These are phyloP conservation scores for Microctenopoma stevenorrisi DNA, from an alignment of 2,797 vertebrate genomes.

Conservation along the genomic window DNA sequence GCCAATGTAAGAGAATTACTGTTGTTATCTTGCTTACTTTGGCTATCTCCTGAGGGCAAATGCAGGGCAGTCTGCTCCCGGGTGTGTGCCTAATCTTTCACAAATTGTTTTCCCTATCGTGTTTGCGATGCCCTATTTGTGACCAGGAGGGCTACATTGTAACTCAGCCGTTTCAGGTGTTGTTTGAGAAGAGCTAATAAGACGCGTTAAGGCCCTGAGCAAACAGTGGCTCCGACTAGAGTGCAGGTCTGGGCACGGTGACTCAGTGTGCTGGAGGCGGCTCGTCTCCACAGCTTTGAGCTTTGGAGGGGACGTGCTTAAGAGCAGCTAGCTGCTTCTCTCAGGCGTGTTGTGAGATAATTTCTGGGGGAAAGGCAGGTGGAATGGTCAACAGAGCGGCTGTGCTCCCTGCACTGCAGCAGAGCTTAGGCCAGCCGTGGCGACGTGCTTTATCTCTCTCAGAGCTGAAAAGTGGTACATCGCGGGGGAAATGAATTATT, in stretches of 20 bases:
- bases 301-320: constrained; percentile 64
- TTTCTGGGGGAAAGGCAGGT: constrained; percentile 62
- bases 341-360: constrained; percentile 75
- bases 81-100: constrained; percentile 85
- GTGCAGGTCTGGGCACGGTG: constrained; percentile 64
- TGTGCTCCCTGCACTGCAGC: constrained; percentile 53
- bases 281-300: constrained; percentile 56
- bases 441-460: constrained; percentile 76
- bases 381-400: constrained; percentile 71
- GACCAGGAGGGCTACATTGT: constrained; percentile 73
- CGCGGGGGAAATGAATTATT: constrained; percentile 78
- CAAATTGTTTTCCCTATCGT: constrained; percentile 83
- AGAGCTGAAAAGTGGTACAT: constrained; percentile 64
- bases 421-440: constrained; percentile 50
- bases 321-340: constrained; percentile 56
- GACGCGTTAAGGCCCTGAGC: constrained; percentile 75
- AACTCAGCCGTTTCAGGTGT: constrained; percentile 75
- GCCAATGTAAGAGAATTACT: constrained; percentile 82
- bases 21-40: constrained; percentile 79
- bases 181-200: constrained; percentile 85
- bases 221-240: constrained; percentile 73
- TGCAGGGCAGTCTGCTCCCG: constrained; percentile 80
- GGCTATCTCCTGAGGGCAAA: constrained; percentile 78
- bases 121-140: constrained; percentile 76
- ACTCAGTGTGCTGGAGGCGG: constrained; percentile 43